Percentiles rank a stretch among this genome's conserved stretches.
phyloP scores from a whole-genome alignment of 2,113 vertebrate genomes.

The Cercopithecus mona region DNA sequence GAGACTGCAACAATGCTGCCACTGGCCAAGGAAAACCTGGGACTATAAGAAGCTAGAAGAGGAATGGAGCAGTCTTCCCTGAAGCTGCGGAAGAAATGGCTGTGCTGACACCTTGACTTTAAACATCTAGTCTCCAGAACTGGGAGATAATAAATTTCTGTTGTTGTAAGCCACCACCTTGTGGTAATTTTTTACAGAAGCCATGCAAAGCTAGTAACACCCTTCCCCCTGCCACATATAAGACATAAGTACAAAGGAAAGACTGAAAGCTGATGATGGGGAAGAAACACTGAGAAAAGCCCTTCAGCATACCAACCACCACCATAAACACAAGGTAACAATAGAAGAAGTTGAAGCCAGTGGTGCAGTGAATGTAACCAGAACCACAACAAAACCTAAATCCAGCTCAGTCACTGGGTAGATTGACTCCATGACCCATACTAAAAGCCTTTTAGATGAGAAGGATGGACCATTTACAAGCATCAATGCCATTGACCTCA shows the following conservation, averaged over 20 bases:
- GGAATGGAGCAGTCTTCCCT: fast-evolving
- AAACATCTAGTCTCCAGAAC: background rate
- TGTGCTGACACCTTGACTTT: background rate
- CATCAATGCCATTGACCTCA: background rate
- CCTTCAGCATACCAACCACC: background rate
- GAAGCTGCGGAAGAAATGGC: background rate
- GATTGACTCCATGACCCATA: background rate
- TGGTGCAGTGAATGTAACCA: background rate
- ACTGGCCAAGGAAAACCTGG: background rate
- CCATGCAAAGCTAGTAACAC: background rate
- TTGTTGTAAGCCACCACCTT: background rate
- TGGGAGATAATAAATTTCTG: background rate
- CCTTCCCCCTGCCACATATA: background rate
- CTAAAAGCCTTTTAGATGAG: background rate
- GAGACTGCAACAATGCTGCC: background rate
- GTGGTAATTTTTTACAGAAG: background rate
- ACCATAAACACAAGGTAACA: too few relatives aligned
- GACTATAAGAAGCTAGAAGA: background rate
- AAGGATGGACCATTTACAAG: background rate
- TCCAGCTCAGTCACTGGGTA: too few relatives aligned
- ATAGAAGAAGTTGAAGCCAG: background rate
- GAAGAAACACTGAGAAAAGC: background rate
- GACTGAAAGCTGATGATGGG: too few relatives aligned
- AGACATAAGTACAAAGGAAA: too few relatives aligned
- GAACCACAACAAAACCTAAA: too few relatives aligned